A percentile compares a stretch with the other conserved stretches of the same genome.
phyloP scores from a whole-genome alignment of 2,888 invertebrate species.

The Nymphalis c-album region DNA sequence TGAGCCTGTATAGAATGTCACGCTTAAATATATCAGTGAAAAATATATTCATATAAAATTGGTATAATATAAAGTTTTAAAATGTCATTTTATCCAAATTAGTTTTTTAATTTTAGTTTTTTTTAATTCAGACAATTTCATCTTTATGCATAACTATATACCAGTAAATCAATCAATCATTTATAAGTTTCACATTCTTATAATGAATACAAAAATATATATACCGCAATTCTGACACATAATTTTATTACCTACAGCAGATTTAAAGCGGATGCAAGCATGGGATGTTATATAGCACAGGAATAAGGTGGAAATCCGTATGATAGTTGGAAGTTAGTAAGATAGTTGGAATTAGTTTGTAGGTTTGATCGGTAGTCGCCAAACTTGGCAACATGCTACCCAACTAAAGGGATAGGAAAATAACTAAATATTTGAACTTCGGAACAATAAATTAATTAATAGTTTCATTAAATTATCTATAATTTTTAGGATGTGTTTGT shows the following conservation, averaged over 20 bases:
- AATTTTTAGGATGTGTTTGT: neutral
- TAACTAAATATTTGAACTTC: conserved; percentile 32
- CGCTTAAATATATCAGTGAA: too few species aligned
- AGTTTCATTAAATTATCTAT: neutral
- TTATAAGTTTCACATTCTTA: too few species aligned
- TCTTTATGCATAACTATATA: too few species aligned
- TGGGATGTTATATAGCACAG: conserved; percentile 31
- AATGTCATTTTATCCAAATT: too few species aligned
- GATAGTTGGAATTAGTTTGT: conserved; percentile 48
- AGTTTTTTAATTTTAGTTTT: too few species aligned
- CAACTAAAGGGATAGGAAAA: conserved; percentile 41
- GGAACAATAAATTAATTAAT: conserved; percentile 20
- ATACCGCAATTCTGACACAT: neutral
- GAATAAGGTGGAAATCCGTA: conserved; percentile 36
- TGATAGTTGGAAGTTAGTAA: conserved; percentile 37
- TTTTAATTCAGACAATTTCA: too few species aligned
- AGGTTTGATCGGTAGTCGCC: conserved; percentile 52
- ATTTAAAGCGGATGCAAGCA: conserved; percentile 27
- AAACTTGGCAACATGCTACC: conserved; percentile 49
- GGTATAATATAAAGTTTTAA: too few species aligned
- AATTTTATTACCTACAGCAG: conserved; percentile 28
- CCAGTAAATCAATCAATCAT: too few species aligned
- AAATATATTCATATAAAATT: too few species aligned
- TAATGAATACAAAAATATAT: too few species aligned
- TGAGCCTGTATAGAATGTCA: too few species aligned